Evolutionary conservation across 2,113 vertebrate species (phyloP), one percentile per base, ranked within the genome.

Genomic region (Apeltes quadracus): DNA sequence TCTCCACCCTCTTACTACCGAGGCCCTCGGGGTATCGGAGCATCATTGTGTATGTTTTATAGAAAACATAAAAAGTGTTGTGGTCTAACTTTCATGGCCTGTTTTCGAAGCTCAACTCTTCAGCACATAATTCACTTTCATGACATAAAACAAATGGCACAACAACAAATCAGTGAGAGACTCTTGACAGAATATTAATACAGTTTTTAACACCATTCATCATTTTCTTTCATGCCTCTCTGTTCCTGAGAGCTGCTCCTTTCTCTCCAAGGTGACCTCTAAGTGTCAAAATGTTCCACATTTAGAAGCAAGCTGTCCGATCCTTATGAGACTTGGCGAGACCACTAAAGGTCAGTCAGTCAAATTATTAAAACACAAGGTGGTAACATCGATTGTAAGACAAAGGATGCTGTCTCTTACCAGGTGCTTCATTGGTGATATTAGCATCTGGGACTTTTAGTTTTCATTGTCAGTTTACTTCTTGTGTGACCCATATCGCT

Each of bases 1-100:
- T 43, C 36, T 57, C 55, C 50, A 76, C 61, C 66, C 46, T 48
- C 63, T 73, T 69, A 56, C 62, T 57, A 22, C 63, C 14, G 23
- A 56, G 68, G 50, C 75, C 61, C 27, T 39, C 56, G 44, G 25
- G 63, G 64, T 32, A 32, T 75, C 75, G 58, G 54, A 41, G 36
- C 22, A 79, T 75, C 39, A 71, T 81, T 61, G 14, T 61, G 32
- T 72, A n/a, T 69, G 66, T 79, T 69, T 32, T 20, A 70, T 25
- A 27, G 7, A 54, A 62, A 75, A 76, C 62, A 59, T 54, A 50
- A 53, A 3, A 9, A 62, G 55, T 51, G 20, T 41, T 48, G 27
- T 2, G 3, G 3, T 50, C 41, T 23, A 51, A 68, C 63, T 61
- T 69, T 50, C 36, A 39, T 55, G 69, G 41, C 36, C 14, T 39